phyloP scores from a whole-genome alignment of 2,888 invertebrate genomes.

The Lepidochrysops patricia region DNA sequence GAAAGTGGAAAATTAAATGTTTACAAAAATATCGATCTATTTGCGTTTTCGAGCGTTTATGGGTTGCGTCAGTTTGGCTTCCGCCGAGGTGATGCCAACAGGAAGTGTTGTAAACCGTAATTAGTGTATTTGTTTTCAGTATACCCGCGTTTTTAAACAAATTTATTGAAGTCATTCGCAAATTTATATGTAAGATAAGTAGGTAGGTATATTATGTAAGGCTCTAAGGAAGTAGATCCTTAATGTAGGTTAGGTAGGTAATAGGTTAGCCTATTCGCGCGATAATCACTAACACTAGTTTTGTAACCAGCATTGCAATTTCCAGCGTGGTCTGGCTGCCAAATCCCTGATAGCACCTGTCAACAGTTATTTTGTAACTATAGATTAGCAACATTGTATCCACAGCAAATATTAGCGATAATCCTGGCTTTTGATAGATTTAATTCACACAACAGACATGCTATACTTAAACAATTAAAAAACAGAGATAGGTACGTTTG shows the following conservation, averaged over 20 bases:
- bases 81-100: conserved; percentile 31
- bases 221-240: no score
- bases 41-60: conserved; percentile 24
- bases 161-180: no score
- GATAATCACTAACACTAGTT: no score
- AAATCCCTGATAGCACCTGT: background rate
- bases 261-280: background rate
- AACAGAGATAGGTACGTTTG: no score
- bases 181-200: no score
- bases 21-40: conserved; percentile 22
- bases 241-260: no score
- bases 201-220: no score
- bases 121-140: conserved; percentile 28
- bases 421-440: background rate
- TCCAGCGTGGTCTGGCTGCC: background rate
- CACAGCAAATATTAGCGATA: background rate
- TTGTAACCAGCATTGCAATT: background rate
- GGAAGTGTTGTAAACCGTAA: conserved; percentile 28
- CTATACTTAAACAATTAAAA: no score
- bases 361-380: background rate
- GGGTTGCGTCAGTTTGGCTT: conserved; percentile 31
- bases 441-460: background rate
- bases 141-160: conserved; percentile 2
- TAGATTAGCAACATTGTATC: background rate
- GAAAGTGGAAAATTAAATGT: background rate